Conservation (phyloP, 2,888 invertebrate genomes). For the Synergus japonicus region DNA sequence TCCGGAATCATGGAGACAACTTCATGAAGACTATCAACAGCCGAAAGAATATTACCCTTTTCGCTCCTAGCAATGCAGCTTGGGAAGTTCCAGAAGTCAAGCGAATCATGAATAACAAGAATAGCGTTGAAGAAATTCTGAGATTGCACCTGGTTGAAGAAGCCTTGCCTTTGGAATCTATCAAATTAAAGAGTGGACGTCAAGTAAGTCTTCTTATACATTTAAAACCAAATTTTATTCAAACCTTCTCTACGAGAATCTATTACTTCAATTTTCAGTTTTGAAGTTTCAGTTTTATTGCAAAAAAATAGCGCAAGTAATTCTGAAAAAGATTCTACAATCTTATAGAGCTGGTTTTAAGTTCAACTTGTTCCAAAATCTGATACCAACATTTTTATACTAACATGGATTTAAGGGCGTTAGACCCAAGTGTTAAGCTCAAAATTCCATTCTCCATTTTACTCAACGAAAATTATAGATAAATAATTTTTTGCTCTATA, state of each 20-base stretch:
- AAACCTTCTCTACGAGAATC: neutral
- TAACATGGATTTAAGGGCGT: neutral
- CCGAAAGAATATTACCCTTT: conserved; percentile 88
- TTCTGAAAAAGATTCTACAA: neutral
- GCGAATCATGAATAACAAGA: conserved; percentile 82
- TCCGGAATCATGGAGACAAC: conserved; percentile 87
- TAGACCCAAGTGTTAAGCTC: too few relatives aligned
- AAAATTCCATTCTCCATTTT: too few relatives aligned
- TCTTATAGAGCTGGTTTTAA: neutral
- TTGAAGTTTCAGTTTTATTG: too few relatives aligned
- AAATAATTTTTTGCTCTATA: too few relatives aligned
- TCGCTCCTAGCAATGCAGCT: conserved; percentile 94
- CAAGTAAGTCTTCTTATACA: conserved; percentile 79
- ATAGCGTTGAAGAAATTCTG: conserved; percentile 86
- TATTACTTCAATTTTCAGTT: neutral
- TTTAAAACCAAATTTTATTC: neutral
- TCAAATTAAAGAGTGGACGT: conserved; percentile 84
- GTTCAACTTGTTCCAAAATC: neutral
- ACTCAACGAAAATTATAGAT: too few relatives aligned
- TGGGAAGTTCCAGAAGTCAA: conserved; percentile 88
- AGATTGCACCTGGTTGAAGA: conserved; percentile 90
- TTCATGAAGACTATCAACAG: conserved; percentile 86
- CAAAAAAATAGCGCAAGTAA: too few relatives aligned
- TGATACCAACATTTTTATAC: neutral
- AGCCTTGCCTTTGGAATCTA: conserved; percentile 86